phyloP scores from a whole-genome alignment of 2,797 vertebrate species.

The Eulemur albifrons region DNA sequence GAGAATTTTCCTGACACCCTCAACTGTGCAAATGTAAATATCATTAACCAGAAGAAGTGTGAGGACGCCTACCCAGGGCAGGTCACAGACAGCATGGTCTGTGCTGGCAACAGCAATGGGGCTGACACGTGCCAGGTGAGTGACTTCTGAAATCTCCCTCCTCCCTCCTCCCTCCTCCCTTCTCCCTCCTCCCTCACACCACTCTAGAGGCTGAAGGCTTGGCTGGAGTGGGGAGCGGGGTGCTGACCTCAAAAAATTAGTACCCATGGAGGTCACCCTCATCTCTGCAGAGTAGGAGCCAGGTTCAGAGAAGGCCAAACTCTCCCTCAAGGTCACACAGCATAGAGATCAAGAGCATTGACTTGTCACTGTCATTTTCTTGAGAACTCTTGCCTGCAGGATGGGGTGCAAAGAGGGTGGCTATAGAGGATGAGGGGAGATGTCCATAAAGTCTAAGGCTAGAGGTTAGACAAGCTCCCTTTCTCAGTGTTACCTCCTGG shows the following conservation, averaged over 20 bases:
- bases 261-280: not conserved
- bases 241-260: not conserved
- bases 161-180: not conserved
- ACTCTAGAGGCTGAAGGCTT: not conserved
- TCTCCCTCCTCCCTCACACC: accelerated
- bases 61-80: slow-evolving; percentile 49
- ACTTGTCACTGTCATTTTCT: not conserved
- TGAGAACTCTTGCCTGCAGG: not conserved
- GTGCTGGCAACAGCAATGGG: slow-evolving; percentile 40
- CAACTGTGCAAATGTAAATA: slow-evolving; percentile 69
- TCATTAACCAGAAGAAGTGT: slow-evolving; percentile 52
- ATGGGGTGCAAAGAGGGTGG: not conserved
- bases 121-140: slow-evolving; percentile 73
- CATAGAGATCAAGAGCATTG: accelerated
- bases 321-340: not conserved
- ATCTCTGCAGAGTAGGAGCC: not conserved
- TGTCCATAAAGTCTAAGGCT: not conserved
- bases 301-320: not conserved
- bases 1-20: slow-evolving; percentile 73
- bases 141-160: not conserved
- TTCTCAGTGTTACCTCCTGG: not conserved
- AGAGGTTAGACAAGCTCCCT: not conserved
- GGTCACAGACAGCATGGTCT: slow-evolving; percentile 65
- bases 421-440: too few species aligned
- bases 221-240: too few species aligned